Evolutionary conservation across 2,797 vertebrate genomes (phyloP), one percentile per base, ranked within the genome.

Genomic region (Gobionotothen gibberifrons): DNA sequence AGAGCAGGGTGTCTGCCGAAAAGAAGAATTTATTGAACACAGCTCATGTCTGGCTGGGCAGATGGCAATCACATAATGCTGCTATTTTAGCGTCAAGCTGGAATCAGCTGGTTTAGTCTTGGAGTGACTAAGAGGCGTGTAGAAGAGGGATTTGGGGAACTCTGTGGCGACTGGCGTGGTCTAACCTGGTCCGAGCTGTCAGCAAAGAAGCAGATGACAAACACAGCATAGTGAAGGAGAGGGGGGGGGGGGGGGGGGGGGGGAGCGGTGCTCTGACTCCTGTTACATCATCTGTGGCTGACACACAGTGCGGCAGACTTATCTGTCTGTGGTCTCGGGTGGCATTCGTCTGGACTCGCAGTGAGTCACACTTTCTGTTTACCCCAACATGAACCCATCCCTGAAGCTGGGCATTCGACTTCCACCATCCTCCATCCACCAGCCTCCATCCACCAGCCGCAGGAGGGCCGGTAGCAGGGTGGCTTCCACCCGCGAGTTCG

Each of bases 281-380:
- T 87, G 82, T 94, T 90, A 90, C 88, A 90, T 93, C 89, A 92
- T 88, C 77, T 81, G 83, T 55, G 79, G 85, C 83, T 56, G 78
- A 90, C 85, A 87, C 87, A 85, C 87, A 81, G 82, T 84, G 89
- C 84, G 80, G 89, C 90, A 90, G 90, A 92, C 87, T 90, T 93
- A 92, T 94, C 93, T 92, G 92, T 91, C 92, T 92, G 89, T 92
- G 89, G 91, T 90, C 88, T 87, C 83, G 71, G 84, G 85, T 91
- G 90, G 89, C 91, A 89, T 83, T 89, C 74, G 87, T 91, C 89
- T 93, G 89, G 90, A 84, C 90, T 63, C 61, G 82, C 78, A 81
- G 83, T 94, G 94, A 95, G 87, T 95, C 94, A 95, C 87, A 87
- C 78, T 94, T 94, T 94, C 94, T 94, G 93, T 93, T 93, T 94